Base-by-base conservation (phyloP, 2,888 invertebrate species). In the Dasypogon diadema region DNA sequence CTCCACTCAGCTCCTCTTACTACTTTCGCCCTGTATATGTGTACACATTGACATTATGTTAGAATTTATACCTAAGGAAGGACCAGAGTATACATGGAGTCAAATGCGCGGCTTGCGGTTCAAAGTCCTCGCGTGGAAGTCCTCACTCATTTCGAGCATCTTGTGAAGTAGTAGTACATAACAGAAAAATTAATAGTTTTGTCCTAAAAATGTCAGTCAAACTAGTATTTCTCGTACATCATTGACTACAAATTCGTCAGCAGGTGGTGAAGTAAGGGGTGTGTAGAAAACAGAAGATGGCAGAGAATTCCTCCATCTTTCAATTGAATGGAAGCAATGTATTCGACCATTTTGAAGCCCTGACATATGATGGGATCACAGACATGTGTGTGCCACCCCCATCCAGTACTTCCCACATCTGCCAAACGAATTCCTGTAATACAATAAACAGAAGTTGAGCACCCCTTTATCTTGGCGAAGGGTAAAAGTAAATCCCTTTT, bases 1-100 rank as follows among this genome's bases (percentile, higher is more conserved):
- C 54, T 70, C 34, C 54, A 70, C 54, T 54, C 51, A 68, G 76
- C 74, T 74, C 30, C 77, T 75, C 60, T 46, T 56, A 58, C 60
- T 75, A 24, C 60, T 70, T 58, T 46, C 18, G 26, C 58, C 74
- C 77, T 58, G 75, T 63, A 60, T 75, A 75, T 77, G 63, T 77
- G 75, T 77, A 72, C 72, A 77, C 77, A 75, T 75, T 77, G 77
- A 77, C 77, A 77, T 77, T 72, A 74, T 75, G 77, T 77, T 77
- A 60, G 75, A 77, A 63, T 70, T 73, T 73, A 63, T 77, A 75
- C 77, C 68, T 75, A 77, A 75, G 75, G 75, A 77, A 56, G 24
- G 56, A 54, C n/a, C 55, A 24, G 42, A 72, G 42, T 77, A 63
- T 75, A 51, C 30, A 77, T 54, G 75, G 10, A 34, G 34, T 24